These are phyloP conservation scores for Cryptomyrus ogoouensis DNA, from an alignment of 2,113 vertebrate genomes.

Conservation along the genomic window DNA sequence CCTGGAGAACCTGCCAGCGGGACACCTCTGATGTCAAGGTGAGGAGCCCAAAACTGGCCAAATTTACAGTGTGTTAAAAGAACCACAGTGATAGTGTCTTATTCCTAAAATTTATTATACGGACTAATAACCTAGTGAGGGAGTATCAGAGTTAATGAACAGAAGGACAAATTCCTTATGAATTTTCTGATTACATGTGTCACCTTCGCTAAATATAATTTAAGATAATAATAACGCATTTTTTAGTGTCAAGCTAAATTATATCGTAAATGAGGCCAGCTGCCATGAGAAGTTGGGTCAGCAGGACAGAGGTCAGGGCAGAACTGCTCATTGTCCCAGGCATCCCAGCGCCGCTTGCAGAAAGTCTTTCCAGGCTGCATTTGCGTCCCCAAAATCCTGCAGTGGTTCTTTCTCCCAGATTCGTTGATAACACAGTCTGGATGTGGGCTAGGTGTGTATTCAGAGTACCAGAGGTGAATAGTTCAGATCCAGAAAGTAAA, in stretches of 20 bases:
- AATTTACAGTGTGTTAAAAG: background rate
- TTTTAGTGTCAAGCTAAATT: background rate
- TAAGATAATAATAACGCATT: background rate
- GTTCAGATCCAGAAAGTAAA: conserved; percentile 13
- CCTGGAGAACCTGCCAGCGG: conserved; percentile 95
- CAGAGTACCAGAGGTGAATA: background rate
- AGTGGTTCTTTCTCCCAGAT: background rate
- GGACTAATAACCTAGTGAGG: background rate
- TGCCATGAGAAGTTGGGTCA: background rate
- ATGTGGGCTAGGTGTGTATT: conserved; percentile 26
- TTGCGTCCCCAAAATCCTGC: conserved; percentile 28
- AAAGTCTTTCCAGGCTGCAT: conserved; percentile 43
- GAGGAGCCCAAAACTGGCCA: conserved; percentile 3
- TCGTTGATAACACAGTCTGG: background rate
- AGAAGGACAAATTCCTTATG: background rate
- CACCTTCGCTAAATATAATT: background rate
- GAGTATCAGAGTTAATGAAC: background rate
- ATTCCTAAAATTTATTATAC: background rate
- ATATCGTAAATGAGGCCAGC: background rate
- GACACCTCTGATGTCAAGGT: conserved; percentile 98
- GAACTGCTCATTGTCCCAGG: conserved; percentile 62
- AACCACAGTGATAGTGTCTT: background rate
- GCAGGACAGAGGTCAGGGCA: background rate
- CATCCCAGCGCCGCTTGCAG: conserved; percentile 64
- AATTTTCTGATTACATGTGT: background rate